phyloP scores from a whole-genome alignment of 2,797 vertebrate genomes.

The Chelonia mydas region DNA sequence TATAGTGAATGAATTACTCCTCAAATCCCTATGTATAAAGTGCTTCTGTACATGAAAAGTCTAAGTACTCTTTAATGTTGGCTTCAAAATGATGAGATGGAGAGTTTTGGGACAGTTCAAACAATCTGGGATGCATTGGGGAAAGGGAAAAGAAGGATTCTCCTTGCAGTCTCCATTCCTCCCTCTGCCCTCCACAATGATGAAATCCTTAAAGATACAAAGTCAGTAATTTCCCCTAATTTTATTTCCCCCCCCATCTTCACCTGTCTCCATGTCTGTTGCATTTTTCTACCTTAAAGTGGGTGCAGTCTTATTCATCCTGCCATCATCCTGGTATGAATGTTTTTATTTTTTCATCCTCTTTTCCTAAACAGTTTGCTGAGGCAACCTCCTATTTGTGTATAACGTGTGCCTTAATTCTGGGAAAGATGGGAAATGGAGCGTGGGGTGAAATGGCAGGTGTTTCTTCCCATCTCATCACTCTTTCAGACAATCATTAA shows the following conservation, averaged over 20 bases:
- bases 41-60: conserved; percentile 17
- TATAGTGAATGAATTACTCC: neutral
- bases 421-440: neutral
- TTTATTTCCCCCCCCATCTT: neutral
- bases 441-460: neutral
- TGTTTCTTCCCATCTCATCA: neutral
- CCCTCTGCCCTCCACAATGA: neutral
- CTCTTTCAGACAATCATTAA: neutral
- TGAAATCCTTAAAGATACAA: neutral
- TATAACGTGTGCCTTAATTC: neutral
- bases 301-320: neutral
- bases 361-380: neutral
- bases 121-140: conserved; percentile 11
- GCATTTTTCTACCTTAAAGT: conserved; percentile 16
- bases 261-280: conserved; percentile 15
- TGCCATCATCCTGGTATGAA: conserved; percentile 3
- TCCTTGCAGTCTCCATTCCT: neutral
- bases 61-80: conserved; percentile 22
- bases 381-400: neutral
- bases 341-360: neutral
- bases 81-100: conserved; percentile 31
- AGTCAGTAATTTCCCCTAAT: neutral
- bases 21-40: neutral
- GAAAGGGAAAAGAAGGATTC: conserved; percentile 7
- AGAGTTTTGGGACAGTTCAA: conserved; percentile 43